Evolutionary conservation across 2,113 vertebrate genomes (phyloP).

Genomic region (Paratilapia polleni): DNA sequence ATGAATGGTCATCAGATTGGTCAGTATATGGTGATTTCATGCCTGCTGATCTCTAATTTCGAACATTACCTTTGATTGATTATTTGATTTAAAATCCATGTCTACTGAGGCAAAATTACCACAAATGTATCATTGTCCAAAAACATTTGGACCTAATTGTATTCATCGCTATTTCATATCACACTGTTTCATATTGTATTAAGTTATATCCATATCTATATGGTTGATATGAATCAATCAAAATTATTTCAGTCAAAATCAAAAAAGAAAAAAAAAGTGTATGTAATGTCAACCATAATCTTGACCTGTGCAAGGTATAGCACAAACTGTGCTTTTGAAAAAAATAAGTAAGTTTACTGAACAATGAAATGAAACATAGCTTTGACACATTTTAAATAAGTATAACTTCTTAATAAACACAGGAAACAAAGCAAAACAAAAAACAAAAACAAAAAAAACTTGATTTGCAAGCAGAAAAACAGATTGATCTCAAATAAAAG

Average conservation of each 20-base stretch:
- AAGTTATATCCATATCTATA: neutral
- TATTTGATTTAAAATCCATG: no score
- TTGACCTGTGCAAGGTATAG: neutral
- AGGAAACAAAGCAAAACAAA: no score
- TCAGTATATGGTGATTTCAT: neutral
- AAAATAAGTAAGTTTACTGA: neutral
- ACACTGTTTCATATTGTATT: neutral
- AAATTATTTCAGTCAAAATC: neutral
- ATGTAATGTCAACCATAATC: neutral
- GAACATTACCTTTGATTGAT: neutral
- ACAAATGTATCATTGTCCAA: neutral
- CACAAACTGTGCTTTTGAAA: neutral
- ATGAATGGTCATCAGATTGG: neutral
- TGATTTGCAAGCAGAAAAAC: neutral
- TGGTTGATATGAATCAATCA: neutral
- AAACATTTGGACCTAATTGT: neutral
- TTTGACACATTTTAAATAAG: conserved; percentile 27
- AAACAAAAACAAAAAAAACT: conserved; percentile 23
- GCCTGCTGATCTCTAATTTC: neutral
- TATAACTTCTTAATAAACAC: conserved; percentile 11
- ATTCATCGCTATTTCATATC: neutral
- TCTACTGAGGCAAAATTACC: no score
- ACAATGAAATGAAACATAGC: neutral
- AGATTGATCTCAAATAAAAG: conserved; percentile 31
- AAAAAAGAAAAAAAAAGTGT: neutral